Evolutionary conservation across 2,888 invertebrate species (phyloP), one percentile per base, ranked within the genome.

Genomic region (Capitulum mitella): DNA sequence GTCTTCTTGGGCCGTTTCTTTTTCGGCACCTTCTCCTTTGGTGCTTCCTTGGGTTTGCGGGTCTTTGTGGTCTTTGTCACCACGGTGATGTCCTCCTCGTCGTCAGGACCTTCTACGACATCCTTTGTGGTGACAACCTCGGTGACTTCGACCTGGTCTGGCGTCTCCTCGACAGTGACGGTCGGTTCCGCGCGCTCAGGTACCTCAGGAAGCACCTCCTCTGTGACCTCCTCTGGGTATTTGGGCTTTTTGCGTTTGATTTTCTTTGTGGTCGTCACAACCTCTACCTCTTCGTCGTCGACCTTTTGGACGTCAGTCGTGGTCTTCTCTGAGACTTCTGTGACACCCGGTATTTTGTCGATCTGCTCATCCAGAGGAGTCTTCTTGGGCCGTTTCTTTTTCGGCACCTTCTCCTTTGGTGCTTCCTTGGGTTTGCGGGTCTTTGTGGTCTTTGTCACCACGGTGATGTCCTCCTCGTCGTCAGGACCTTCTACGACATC

Each of bases 111-210:
- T 51, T 51, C 51, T 22, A 19, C 19, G 51, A 51, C 22, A 22
- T 80, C 79, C 78, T 81, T 64, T 78, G 79, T 48, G 40, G 78
- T 26, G 54, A 78, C 14, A 29, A 48, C 32, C 74, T 78, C 43
- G 77, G 70, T 16, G 77, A 78, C 51, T 19, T 51, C 51, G 12
- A 51, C 51, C 19, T 14, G 51, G 14, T 51, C 51, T 16, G 51
- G 51, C n/a, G 77, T 74, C 78, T 79, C 78, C 32, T 81, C 80
- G 43, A 48, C 78, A 12, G 64, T 80, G 19, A 19, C 19, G 19
- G 51, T 51, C 14, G 51, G 51, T 19, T 16, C 51, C 19, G 12
- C 51, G 3, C 22, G 12, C 51, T 51, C 51, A 19, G 51, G 51
- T 19, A 51, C 22, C 3, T 51, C 51, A 3, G 51, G 51, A 78